Conservation (phyloP, 2,113 vertebrate genomes). For the Ginglymostoma cirratum region DNA sequence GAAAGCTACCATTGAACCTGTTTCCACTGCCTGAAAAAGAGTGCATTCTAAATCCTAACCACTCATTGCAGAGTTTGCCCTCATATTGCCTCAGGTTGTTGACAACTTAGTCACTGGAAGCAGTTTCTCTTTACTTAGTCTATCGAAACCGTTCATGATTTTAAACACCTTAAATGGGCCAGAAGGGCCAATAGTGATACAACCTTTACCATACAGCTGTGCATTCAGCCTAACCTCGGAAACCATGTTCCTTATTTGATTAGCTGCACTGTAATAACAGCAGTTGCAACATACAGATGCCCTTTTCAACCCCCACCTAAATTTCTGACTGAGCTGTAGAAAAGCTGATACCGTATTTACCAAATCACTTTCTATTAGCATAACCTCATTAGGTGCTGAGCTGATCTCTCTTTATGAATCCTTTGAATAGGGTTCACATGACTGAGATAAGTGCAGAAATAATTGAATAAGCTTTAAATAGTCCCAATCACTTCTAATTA, state of each 20-base stretch:
- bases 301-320: background rate
- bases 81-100: background rate
- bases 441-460: slow-evolving; percentile 30
- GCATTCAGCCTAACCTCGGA: background rate
- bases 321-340: background rate
- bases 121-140: background rate
- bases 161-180: background rate
- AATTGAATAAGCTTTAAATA: slow-evolving; percentile 37
- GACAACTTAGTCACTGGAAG: background rate
- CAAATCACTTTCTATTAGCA: slow-evolving; percentile 25
- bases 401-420: background rate
- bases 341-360: slow-evolving; percentile 10
- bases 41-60: background rate
- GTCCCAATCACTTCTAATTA: slow-evolving; percentile 24
- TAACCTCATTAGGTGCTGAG: background rate
- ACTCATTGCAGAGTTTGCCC: background rate
- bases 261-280: background rate
- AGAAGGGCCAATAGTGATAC: background rate
- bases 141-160: background rate
- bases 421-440: slow-evolving; percentile 25
- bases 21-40: background rate
- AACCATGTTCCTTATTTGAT: background rate
- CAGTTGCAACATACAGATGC: background rate
- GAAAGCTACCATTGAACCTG: background rate
- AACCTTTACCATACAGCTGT: background rate